phyloP scores from a whole-genome alignment of 2,113 vertebrate species.

The Pionites leucogaster region DNA sequence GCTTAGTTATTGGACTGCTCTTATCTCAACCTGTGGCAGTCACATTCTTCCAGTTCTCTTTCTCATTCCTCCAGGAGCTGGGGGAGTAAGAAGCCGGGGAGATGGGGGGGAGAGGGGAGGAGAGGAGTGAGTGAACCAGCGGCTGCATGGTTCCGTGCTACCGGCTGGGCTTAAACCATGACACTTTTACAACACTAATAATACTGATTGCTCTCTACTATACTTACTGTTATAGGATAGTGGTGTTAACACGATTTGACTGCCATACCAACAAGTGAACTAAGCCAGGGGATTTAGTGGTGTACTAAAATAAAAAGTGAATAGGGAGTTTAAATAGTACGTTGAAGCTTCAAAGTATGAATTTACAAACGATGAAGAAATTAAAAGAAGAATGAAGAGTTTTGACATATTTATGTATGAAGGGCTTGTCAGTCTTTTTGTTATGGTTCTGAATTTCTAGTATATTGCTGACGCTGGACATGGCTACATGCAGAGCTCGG shows the following conservation, averaged over 20 bases:
- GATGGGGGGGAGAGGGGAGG: no score
- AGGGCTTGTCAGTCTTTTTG: background rate
- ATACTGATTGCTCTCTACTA: background rate
- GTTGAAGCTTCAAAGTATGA: background rate
- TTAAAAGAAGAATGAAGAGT: background rate
- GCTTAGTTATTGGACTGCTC: no score
- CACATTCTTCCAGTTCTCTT: no score
- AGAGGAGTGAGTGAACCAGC: no score
- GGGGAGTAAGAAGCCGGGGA: no score
- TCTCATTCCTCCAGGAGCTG: no score
- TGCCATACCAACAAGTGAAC: background rate
- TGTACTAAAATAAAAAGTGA: slow-evolving; percentile 8
- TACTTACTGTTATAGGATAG: background rate
- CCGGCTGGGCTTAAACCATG: background rate
- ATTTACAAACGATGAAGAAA: background rate
- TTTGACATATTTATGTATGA: background rate
- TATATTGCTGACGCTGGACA: background rate
- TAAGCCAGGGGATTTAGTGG: background rate
- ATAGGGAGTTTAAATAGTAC: background rate
- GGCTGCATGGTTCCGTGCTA: background rate
- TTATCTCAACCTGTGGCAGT: no score
- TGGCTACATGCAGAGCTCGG: background rate
- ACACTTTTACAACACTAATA: background rate
- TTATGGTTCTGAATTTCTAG: background rate
- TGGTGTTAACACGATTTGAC: background rate